A percentile compares a stretch with the other conserved stretches of the same genome.
Conservation (phyloP, 2,113 vertebrate genomes). For the Dryoscopus gambensis region DNA sequence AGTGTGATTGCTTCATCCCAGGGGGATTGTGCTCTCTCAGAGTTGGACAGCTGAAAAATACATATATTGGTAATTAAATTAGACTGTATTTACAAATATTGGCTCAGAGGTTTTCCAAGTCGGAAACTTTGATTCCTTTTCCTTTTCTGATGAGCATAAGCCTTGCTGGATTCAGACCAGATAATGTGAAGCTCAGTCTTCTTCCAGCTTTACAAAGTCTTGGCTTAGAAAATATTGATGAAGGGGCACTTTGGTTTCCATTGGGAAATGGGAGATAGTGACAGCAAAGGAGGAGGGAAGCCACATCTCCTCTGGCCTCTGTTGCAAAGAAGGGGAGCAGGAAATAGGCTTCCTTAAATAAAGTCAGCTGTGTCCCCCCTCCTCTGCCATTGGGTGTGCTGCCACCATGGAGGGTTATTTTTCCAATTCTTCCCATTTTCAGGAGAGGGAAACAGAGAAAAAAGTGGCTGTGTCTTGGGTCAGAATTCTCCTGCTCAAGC, state of each 20-base stretch:
- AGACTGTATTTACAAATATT: slow-evolving; percentile 4
- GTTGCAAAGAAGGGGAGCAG: background rate
- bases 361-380: fast-evolving
- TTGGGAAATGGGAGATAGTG: background rate
- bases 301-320: background rate
- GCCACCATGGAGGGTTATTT: background rate
- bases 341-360: background rate
- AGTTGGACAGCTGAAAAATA: background rate
- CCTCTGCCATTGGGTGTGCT: background rate
- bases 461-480: background rate
- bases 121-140: background rate
- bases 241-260: background rate
- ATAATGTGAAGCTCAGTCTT: background rate
- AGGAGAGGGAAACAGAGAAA: background rate
- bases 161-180: background rate
- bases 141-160: background rate
- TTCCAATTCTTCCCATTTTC: background rate
- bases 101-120: background rate
- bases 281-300: background rate
- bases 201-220: background rate
- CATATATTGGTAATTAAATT: background rate
- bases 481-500: background rate
- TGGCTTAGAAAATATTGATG: background rate
- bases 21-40: background rate
- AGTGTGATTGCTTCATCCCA: background rate